Conservation (phyloP, 1,140 invertebrate species). For the Neodiprion virginianus region DNA sequence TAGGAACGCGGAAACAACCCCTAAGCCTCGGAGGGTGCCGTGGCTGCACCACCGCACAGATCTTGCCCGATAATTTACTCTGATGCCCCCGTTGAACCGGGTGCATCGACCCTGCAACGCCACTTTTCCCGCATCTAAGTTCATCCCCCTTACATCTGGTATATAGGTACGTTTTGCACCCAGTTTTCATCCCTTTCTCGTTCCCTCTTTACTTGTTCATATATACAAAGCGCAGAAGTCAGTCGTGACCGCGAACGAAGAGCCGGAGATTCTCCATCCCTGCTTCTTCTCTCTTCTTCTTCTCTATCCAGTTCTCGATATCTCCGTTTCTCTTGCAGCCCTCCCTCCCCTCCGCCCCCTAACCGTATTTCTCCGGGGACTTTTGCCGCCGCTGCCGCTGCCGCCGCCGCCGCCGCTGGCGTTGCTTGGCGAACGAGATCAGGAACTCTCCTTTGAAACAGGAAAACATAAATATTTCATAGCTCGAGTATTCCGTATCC, state of each 20-base stretch:
- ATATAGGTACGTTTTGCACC: no score
- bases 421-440: neutral
- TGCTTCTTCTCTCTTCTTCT: no score
- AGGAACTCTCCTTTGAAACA: slow-evolving; percentile 24
- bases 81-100: no score
- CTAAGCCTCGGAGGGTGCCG: no score
- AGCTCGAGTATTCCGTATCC: slow-evolving; percentile 9
- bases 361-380: slow-evolving; percentile 38
- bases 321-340: slow-evolving; percentile 14
- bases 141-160: no score
- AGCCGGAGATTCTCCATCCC: no score
- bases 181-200: neutral
- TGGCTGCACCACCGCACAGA: no score
- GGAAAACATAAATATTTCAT: slow-evolving; percentile 31
- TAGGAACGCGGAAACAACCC: no score
- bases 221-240: neutral
- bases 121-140: neutral
- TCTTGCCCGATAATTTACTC: no score
- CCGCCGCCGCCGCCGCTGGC: no score
- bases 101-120: neutral
- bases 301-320: slow-evolving; percentile 6
- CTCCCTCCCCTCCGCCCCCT: slow-evolving; percentile 17
- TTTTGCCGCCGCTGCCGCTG: slow-evolving; percentile 13
- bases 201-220: neutral
- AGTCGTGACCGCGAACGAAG: neutral